These are phyloP conservation scores for Aphrophora alni DNA, from an alignment of 2,888 invertebrate genomes.

Conservation along the genomic window DNA sequence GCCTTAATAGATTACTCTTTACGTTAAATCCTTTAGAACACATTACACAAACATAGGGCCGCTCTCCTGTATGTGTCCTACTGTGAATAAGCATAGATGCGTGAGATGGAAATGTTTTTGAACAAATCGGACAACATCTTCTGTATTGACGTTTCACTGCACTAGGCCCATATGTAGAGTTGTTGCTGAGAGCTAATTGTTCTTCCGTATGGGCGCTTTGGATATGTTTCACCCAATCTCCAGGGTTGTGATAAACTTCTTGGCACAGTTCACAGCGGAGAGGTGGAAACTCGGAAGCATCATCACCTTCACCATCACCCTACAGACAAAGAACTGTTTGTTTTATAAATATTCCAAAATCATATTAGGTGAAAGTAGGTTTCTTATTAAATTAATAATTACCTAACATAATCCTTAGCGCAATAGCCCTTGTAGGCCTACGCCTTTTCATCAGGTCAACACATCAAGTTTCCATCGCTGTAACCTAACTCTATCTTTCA, in stretches of 20 bases:
- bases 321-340: neutral
- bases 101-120: conserved; percentile 77
- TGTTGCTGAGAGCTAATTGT: conserved; percentile 57
- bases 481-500: too few relatives aligned
- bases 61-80: conserved; percentile 77
- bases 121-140: conserved; percentile 62
- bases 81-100: conserved; percentile 81
- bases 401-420: too few relatives aligned
- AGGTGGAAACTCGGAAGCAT: conserved; percentile 49
- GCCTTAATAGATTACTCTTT: conserved; percentile 76
- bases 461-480: too few relatives aligned
- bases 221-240: conserved; percentile 83
- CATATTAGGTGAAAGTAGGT: too few relatives aligned
- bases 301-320: conserved; percentile 54
- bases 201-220: conserved; percentile 76
- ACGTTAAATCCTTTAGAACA: conserved; percentile 82
- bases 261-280: conserved; percentile 77
- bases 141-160: neutral
- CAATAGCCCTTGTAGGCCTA: too few relatives aligned
- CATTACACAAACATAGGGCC: conserved; percentile 74
- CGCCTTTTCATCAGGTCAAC: too few relatives aligned
- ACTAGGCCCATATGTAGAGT: neutral
- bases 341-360: too few relatives aligned
- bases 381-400: too few relatives aligned
- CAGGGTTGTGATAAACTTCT: conserved; percentile 81